Percentiles rank a stretch among this genome's conserved stretches.
Evolutionary conservation across 2,888 invertebrate genomes (phyloP).

Genomic region (Marasmarcha lunaedactyla): DNA sequence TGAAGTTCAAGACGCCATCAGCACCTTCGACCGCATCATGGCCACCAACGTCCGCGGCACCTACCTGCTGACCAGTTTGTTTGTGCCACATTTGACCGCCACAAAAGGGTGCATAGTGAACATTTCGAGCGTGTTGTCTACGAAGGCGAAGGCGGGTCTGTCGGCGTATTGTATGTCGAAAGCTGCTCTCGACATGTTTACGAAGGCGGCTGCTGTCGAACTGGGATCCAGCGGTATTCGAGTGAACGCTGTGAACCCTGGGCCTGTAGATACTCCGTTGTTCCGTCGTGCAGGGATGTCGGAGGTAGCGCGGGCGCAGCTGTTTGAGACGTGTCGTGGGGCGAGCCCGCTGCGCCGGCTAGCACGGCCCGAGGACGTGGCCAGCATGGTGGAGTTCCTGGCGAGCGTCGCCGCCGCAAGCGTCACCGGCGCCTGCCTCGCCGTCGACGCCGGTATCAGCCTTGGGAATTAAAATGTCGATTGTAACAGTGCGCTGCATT

Average conservation of each 20-base stretch:
- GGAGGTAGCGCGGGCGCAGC: slow-evolving; percentile 24
- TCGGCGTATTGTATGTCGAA: slow-evolving; percentile 48
- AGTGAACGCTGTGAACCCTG: slow-evolving; percentile 48
- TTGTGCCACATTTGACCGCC: slow-evolving; percentile 30
- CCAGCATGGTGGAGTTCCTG: slow-evolving; percentile 36
- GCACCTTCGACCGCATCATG: slow-evolving; percentile 34
- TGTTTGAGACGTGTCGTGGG: slow-evolving; percentile 26
- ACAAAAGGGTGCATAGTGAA: slow-evolving; percentile 44
- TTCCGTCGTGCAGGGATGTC: slow-evolving; percentile 35
- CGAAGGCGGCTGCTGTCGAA: slow-evolving; percentile 42
- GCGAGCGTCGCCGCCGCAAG: slow-evolving; percentile 40
- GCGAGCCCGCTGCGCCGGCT: slow-evolving; percentile 32
- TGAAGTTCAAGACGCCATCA: slow-evolving; percentile 24
- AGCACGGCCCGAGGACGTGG: slow-evolving; percentile 34
- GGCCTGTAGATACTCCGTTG: slow-evolving; percentile 39
- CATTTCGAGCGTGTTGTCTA: slow-evolving; percentile 38
- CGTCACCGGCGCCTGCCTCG: slow-evolving; percentile 36
- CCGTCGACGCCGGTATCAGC: slow-evolving; percentile 40
- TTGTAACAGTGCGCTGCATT: too few species aligned
- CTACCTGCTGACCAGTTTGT: slow-evolving; percentile 33
- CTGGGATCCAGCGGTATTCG: slow-evolving; percentile 36
- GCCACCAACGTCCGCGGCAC: slow-evolving; percentile 42
- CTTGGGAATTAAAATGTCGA: slow-evolving; percentile 20
- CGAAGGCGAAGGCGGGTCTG: slow-evolving; percentile 29
- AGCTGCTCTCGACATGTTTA: slow-evolving; percentile 46